These are phyloP conservation scores for Deladenus siricidicola DNA, from an alignment of 2,888 invertebrate genomes.

Conservation along the genomic window DNA sequence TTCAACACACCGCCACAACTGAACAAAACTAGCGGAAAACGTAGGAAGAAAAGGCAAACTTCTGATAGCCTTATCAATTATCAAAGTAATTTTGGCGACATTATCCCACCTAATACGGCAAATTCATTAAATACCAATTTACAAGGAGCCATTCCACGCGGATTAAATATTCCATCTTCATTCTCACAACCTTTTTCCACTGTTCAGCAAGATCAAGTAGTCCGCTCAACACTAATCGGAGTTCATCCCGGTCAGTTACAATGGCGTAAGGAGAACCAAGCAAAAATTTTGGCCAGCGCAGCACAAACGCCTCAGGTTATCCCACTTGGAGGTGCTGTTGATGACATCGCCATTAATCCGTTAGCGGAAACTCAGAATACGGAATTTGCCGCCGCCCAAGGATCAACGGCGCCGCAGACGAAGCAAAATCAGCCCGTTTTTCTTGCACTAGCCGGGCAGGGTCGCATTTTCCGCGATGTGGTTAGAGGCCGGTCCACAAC, in stretches of 20 bases:
- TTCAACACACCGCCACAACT: neutral
- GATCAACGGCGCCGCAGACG: neutral
- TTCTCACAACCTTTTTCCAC: neutral
- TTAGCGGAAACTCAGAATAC: neutral
- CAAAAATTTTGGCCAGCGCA: neutral
- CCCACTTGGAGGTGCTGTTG: no score
- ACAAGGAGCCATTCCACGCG: no score
- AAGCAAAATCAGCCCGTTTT: no score
- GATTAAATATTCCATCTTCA: no score
- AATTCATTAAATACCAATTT: no score
- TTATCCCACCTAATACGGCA: neutral
- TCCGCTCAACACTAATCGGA: neutral
- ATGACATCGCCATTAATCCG: neutral
- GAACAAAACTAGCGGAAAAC: neutral
- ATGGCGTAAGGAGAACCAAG: slow-evolving; percentile 1
- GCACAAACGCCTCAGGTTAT: no score
- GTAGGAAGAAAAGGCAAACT: neutral
- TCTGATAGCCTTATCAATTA: neutral
- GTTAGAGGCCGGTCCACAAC: no score
- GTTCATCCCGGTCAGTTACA: neutral
- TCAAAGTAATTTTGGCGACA: neutral
- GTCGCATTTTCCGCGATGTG: no score
- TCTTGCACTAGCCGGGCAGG: no score
- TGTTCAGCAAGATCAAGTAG: neutral
- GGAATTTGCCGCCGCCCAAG: neutral